Evolutionary conservation across 2,113 vertebrate species (phyloP).

Genomic region (Aptenodytes forsteri): DNA sequence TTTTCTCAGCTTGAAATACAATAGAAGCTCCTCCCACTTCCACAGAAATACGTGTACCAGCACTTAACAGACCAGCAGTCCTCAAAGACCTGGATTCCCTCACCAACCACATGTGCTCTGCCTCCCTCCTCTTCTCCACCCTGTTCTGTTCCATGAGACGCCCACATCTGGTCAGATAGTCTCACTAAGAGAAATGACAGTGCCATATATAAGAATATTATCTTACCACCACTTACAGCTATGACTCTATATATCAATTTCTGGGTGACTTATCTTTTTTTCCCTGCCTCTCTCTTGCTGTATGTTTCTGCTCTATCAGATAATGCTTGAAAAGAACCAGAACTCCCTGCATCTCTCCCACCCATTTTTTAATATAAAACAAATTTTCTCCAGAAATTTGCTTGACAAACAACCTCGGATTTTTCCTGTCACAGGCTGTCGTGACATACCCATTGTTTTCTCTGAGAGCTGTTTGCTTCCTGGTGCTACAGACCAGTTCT

Average conservation of each 20-base stretch:
- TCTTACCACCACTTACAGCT: neutral
- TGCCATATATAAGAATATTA: neutral
- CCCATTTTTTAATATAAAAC: neutral
- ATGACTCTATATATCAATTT: neutral
- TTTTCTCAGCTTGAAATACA: conserved; percentile 17
- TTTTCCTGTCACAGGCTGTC: neutral
- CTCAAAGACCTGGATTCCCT: conserved; percentile 10
- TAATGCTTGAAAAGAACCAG: neutral
- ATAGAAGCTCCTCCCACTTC: neutral
- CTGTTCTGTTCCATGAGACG: neutral
- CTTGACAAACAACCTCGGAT: neutral
- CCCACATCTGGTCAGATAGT: neutral
- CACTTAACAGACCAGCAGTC: neutral
- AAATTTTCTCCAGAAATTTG: neutral
- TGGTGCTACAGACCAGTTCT: neutral
- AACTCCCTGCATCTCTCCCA: neutral
- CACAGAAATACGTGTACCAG: neutral
- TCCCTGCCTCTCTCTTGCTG: neutral
- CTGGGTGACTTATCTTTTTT: neutral
- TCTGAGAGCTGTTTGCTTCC: neutral
- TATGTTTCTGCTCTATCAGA: neutral
- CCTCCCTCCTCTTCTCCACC: neutral
- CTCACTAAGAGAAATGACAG: neutral
- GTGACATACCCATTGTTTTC: neutral
- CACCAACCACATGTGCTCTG: neutral